Conservation (phyloP, 1,140 invertebrate species). For the Drosophila oshimai region DNA sequence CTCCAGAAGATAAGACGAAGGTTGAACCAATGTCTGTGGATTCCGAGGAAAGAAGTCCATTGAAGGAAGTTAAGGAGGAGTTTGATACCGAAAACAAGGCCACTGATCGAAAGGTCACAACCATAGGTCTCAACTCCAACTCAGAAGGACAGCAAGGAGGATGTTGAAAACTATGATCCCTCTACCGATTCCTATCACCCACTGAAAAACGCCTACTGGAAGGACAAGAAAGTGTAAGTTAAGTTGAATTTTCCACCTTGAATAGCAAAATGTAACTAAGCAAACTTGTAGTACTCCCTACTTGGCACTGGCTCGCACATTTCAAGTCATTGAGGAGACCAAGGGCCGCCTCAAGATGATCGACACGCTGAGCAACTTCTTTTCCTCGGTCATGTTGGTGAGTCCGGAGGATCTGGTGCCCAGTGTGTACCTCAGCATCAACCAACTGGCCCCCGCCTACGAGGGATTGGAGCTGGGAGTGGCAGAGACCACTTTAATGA, state of each 20-base stretch:
- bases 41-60: not conserved
- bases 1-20: constrained; percentile 3
- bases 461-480: constrained; percentile 95
- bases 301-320: constrained; percentile 93
- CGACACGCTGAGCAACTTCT: constrained; percentile 96
- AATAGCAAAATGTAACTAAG: not conserved
- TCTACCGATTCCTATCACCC: constrained; percentile 92
- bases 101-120: constrained; percentile 14
- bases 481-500: constrained; percentile 96
- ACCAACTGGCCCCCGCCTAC: constrained; percentile 97
- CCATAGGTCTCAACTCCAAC: constrained; percentile 38
- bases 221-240: constrained; percentile 87
- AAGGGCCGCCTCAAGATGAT: constrained; percentile 96
- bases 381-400: constrained; percentile 94
- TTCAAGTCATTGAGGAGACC: constrained; percentile 95
- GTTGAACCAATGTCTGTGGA: constrained; percentile 8
- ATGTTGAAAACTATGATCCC: constrained; percentile 88
- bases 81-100: not conserved
- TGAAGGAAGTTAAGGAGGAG: constrained; percentile 1
- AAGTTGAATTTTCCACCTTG: not conserved
- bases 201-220: constrained; percentile 95
- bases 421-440: constrained; percentile 97
- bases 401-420: constrained; percentile 94
- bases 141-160: constrained; percentile 15
- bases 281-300: constrained; percentile 91